Base-by-base conservation (phyloP, 2,888 invertebrate genomes). In the Maniola hyperantus region DNA sequence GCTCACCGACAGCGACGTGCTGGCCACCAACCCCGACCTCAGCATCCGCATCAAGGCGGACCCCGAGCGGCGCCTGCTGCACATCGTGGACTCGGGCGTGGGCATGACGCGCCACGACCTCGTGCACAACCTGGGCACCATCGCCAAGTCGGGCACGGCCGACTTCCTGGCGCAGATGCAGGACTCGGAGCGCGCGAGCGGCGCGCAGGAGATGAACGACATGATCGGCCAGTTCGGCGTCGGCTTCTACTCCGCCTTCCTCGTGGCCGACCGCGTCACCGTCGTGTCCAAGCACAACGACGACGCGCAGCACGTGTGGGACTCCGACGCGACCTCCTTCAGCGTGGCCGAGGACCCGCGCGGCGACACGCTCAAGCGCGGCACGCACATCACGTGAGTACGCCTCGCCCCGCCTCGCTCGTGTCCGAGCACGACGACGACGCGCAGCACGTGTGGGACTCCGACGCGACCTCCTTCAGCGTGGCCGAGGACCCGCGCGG, bases 191-290 rank as follows among this genome's bases (percentile, higher is more conserved):
- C n/a, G n/a, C n/a, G 88, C 85, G 39, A 48, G 50, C 42, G 72
- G 44, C 74, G 79, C 82, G 48, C 95, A 95, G 80, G 97, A 98
- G 83, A 94, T 97, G 92, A 98, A 96, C 84, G 99, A 99, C 90
- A 97, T 99, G 95, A 99, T 99, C 90, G 99, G 99, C 5, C 99
- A 99, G 91, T 99, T 99, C 92, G 99, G 99, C 83, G 99, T 99
- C 74, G 99, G 99, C 69, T 99, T 99, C 93, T 99, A 99, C 91
- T 99, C 99, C 0, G 96, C 99, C 2, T 99, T 99, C 93, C 94
- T 98, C 84, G 99, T 99, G 67, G 99, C 99, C 36, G 98, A 99
- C 87, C 95, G 95, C 78, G 99, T 99, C 55, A 95, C 98, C 59
- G 99, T 99, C 1, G 97, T 97, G 1, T 97, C 98, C 11, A 99